These are phyloP conservation scores for Oryzias celebensis DNA, from an alignment of 2,113 vertebrate species.

Conservation along the genomic window DNA sequence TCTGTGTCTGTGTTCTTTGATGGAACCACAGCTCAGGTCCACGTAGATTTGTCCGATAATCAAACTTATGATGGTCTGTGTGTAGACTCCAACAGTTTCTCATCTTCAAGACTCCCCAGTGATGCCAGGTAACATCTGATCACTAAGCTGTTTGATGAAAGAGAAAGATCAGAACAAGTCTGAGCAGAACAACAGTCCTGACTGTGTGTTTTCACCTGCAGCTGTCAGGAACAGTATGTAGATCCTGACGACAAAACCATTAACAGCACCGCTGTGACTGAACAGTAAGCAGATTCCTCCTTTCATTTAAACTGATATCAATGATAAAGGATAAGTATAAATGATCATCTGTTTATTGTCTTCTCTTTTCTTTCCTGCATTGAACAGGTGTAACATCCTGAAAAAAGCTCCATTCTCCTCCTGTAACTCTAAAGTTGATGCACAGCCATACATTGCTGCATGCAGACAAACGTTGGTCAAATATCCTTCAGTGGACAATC, in stretches of 20 bases:
- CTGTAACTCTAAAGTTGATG: neutral
- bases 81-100: neutral
- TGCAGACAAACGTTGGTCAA: conserved; percentile 4
- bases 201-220: conserved; percentile 3
- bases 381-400: conserved; percentile 10
- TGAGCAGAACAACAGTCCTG: neutral
- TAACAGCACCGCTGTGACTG: neutral
- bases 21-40: conserved; percentile 2
- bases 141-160: neutral
- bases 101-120: neutral
- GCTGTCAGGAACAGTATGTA: neutral
- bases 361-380: neutral
- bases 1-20: neutral
- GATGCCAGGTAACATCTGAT: neutral
- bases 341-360: neutral
- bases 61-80: neutral
- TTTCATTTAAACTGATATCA: neutral
- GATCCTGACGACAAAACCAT: neutral
- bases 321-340: neutral
- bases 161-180: neutral
- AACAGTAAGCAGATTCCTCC: neutral
- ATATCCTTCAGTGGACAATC: neutral
- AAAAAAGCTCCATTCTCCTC: conserved; percentile 3
- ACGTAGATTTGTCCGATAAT: neutral
- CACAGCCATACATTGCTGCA: neutral